A percentile compares a stretch with the other conserved stretches of the same genome.
phyloP scores from a whole-genome alignment of 2,888 invertebrate genomes.

The Auanema sp. region DNA sequence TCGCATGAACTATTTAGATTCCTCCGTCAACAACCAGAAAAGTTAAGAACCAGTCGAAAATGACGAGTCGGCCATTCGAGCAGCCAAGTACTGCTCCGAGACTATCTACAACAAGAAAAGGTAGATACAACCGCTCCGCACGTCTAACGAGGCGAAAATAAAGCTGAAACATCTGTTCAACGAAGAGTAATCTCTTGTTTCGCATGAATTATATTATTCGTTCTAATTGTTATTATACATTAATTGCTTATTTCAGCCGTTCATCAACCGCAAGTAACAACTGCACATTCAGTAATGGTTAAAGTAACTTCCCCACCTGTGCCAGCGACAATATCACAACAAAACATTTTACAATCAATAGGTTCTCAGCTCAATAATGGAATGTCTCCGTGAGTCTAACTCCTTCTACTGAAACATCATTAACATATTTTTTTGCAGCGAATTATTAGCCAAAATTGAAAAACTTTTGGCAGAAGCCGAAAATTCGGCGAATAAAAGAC shows the following conservation, averaged over 20 bases:
- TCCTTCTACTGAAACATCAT: not conserved
- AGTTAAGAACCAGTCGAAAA: constrained; percentile 1
- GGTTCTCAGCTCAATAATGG: constrained; percentile 31
- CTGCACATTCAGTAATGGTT: constrained; percentile 36
- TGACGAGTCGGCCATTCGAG: not conserved
- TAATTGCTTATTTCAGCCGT: constrained; percentile 12
- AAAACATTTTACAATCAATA: constrained; percentile 17
- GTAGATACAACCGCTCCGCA: not conserved
- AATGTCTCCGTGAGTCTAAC: constrained; percentile 31
- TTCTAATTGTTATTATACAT: not conserved
- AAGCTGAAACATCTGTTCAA: no score
- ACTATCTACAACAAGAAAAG: constrained; percentile 3
- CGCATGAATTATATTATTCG: not conserved
- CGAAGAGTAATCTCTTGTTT: no score
- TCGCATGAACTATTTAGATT: not conserved
- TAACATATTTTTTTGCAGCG: constrained; percentile 22
- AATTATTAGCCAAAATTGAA: constrained; percentile 38
- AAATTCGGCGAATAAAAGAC: no score
- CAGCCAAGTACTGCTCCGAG: not conserved
- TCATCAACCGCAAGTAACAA: constrained; percentile 20
- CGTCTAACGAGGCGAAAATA: no score
- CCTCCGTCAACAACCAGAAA: constrained; percentile 1
- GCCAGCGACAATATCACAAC: constrained; percentile 10
- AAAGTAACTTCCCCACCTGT: constrained; percentile 38
- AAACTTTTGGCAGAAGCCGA: constrained; percentile 10